Evolutionary conservation across 2,888 invertebrate species (phyloP), one percentile per base, ranked within the genome.

Genomic region (Andrena chrysosceles): DNA sequence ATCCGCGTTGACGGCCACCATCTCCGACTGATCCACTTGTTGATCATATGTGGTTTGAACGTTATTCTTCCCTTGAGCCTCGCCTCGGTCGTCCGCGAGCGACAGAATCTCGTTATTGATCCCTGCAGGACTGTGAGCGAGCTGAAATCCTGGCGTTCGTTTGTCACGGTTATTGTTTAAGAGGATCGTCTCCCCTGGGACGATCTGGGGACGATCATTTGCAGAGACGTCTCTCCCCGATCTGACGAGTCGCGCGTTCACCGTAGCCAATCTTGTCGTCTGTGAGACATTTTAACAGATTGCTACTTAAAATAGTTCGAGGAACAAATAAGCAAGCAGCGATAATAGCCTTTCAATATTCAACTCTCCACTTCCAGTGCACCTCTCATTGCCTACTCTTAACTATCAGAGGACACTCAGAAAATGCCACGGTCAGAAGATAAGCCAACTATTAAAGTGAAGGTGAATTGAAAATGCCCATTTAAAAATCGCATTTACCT

Each of bases 1-100:
- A 0, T 77, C 76, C 29, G 84, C 79, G 20, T 84, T 49, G 10
- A 75, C 8, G 49, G 70, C 10, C 35, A 68, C 10, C 6, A 60
- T 52, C 48, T 72, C 70, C 2, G 88, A 87, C 69, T 80, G 87
- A 16, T 76, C 83, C 52, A 81, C 77, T 20, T 81, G 83, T 72
- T 82, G 88, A 82, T 89, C 85, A 0, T 29, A 20, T 8, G 2
- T 71, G 20, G 66, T 13, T 20, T n/a, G 49, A 16, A 8, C 29
- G 20, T 23, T 13, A 2, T 6, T 13, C 13, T 23, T 42, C 10
- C 16, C 16, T 4, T 13, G 2, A 10, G 33, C 29, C 4, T 29
- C 63, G 7, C 33, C 26, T 16, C 31, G 59, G 4, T 54, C 49
- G 2, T 64, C 75, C 20, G 63, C 20, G 3, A 77, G 23, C 20